Base-by-base conservation (phyloP, 2,888 invertebrate species). In the Pomacea canaliculata region DNA sequence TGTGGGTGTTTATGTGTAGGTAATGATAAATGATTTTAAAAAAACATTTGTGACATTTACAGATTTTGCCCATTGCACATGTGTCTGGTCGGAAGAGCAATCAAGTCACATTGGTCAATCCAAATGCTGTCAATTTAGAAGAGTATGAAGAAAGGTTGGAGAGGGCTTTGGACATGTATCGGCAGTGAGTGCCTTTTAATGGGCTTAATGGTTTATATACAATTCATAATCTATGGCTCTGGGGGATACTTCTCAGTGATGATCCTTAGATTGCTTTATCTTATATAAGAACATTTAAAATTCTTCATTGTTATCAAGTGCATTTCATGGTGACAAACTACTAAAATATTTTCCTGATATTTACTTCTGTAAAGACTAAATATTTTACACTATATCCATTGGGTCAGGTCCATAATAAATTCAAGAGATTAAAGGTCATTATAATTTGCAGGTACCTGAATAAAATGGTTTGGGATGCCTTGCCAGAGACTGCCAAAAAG, bases 61-160 rank as follows among this genome's bases (percentile, higher is more conserved):
- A 90, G 90, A 83, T 89, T n/a, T 75, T 90, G 71, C 90, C 90
- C 10, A 81, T 90, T 18, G 90, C 88, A 37, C 88, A 89, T 83
- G 85, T 87, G 48, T 84, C 86, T 8, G 83, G 83, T 63, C 76
- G 80, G 12, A 76, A 82, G 49, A 80, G 81, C 46, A 82, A 83
- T 71, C 75, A 84, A 49, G 83, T 90, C 27, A 84, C 83, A 19
- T 83, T 90, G 56, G 86, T 90, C 73, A 90, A 90, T 72, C 90
- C 90, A 8, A 84, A 81, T 74, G 90, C 84, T 19, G 88, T 89
- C 18, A 84, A 90, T 78, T 83, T 90, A 18, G 79, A 85, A 70
- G 84, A 74, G 4, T 90, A 90, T 77, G 85, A 88, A 70, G 81
- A 80, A 10, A 87, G 85, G 73, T 81, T 90, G 18, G 73, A 83